Evolutionary conservation across 2,888 invertebrate genomes (phyloP), one percentile per base, ranked within the genome.

Genomic region (Acanthosepion lycidas): DNA sequence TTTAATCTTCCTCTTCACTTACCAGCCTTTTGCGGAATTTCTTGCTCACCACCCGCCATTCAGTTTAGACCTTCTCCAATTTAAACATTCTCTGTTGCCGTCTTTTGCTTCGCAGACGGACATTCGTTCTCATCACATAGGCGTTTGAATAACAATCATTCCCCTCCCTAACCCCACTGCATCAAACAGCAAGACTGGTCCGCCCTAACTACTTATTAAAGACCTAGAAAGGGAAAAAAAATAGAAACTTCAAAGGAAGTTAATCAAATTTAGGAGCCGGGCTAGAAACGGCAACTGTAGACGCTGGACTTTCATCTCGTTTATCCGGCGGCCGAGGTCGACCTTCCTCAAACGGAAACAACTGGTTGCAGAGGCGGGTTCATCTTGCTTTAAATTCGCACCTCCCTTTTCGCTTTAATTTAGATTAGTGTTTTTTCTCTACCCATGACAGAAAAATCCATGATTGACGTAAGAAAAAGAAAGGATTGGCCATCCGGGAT

Each of bases 121-220:
- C n/a, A 78, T 78, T 78, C n/a, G 12, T 78, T 78, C 78, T 78
- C 78, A 33, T 78, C n/a, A 78, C 78, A n/a, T 78, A n/a, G 0
- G 78, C n/a, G 15, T n/a, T n/a, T 20, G n/a, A 33, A 78, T n/a
- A 78, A n/a, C n/a, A n/a, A 8, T 18, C 78, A 4, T 78, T 12
- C 9, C 78, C 78, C n/a, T 12, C n/a, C 12, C n/a, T 3, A 12
- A 12, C 15, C 2, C 78, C 78, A 20, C 6, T 6, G 23, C 59
- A 59, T 59, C 23, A 59, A 59, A 59, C 23, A 18, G 59, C 59
- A 59, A 23, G n/a, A 78, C n/a, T 6, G 78, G 78, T 33, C 78
- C 78, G 78, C 78, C 78, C 78, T 78, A 78, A 78, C 78, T 78
- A n/a, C 78, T 78, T 78, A 78, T 78, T 78, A 78, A 78, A 78